These are phyloP conservation scores for Darwinula stevensoni DNA, from an alignment of 2,888 invertebrate genomes.

Conservation along the genomic window DNA sequence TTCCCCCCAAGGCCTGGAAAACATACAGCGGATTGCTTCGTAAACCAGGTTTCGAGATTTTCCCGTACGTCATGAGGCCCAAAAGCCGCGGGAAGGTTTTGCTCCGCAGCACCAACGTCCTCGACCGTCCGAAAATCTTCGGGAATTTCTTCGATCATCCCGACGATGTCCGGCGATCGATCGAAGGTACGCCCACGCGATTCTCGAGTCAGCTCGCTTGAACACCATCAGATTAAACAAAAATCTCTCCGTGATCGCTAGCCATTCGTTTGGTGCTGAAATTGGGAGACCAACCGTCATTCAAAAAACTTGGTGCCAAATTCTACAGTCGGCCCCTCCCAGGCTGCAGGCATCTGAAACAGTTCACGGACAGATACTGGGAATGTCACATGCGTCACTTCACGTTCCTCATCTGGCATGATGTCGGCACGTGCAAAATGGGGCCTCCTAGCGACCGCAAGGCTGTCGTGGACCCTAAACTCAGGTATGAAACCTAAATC, in stretches of 20 bases:
- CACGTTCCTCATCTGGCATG: slow-evolving; percentile 5
- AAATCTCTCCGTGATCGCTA: too few relatives aligned
- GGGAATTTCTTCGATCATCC: not conserved
- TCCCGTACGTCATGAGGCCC: not conserved
- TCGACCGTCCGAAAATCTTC: not conserved
- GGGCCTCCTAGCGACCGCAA: slow-evolving; percentile 6
- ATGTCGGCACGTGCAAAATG: slow-evolving; percentile 7
- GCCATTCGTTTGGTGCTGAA: too few relatives aligned
- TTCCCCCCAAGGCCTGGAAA: too few relatives aligned
- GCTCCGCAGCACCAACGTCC: not conserved
- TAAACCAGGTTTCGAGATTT: too few relatives aligned
- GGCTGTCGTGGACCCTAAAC: not conserved
- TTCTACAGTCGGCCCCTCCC: not conserved
- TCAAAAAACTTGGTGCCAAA: not conserved
- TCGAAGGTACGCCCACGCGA: not conserved
- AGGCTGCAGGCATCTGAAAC: slow-evolving; percentile 3
- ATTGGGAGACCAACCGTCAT: not conserved
- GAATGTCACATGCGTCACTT: slow-evolving; percentile 7
- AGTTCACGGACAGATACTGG: slow-evolving; percentile 7
- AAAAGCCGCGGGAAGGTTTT: not conserved
- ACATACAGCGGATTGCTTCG: too few relatives aligned
- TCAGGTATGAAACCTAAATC: not conserved
- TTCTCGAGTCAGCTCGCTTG: too few relatives aligned
- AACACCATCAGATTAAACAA: too few relatives aligned
- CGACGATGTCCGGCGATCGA: not conserved